Evolutionary conservation across 2,113 vertebrate species (phyloP).

Genomic region (Pterocles burchelli): DNA sequence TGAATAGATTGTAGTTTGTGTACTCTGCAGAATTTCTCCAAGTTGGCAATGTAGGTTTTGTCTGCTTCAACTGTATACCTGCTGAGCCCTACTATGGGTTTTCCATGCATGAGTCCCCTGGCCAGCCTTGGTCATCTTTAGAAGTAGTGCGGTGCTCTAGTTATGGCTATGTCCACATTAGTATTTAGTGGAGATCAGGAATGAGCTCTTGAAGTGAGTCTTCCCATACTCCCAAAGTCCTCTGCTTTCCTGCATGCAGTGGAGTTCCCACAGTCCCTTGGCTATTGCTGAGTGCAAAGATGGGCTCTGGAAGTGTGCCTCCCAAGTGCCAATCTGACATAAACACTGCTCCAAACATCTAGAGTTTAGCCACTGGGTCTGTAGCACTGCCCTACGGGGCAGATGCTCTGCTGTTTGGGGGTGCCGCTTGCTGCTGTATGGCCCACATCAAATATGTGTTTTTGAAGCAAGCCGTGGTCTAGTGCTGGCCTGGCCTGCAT

Average conservation of each 20-base stretch:
- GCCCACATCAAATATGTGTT: accelerated
- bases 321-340: background rate
- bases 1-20: background rate
- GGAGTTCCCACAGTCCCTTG: background rate
- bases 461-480: background rate
- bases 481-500: background rate
- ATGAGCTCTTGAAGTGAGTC: background rate
- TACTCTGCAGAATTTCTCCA: background rate
- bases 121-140: background rate
- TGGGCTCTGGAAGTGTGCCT: background rate
- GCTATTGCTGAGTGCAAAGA: accelerated
- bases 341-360: accelerated
- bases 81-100: background rate
- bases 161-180: accelerated
- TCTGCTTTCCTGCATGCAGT: background rate
- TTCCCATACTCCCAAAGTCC: background rate
- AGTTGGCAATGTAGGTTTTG: background rate
- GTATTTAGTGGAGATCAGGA: background rate
- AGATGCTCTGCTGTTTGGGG: background rate
- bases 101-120: background rate
- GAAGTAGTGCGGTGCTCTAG: background rate
- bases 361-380: background rate
- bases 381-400: background rate
- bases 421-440: background rate
- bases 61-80: background rate